phyloP scores from a whole-genome alignment of 1,140 invertebrate genomes.

The Macrotrachela quadricornifera region DNA sequence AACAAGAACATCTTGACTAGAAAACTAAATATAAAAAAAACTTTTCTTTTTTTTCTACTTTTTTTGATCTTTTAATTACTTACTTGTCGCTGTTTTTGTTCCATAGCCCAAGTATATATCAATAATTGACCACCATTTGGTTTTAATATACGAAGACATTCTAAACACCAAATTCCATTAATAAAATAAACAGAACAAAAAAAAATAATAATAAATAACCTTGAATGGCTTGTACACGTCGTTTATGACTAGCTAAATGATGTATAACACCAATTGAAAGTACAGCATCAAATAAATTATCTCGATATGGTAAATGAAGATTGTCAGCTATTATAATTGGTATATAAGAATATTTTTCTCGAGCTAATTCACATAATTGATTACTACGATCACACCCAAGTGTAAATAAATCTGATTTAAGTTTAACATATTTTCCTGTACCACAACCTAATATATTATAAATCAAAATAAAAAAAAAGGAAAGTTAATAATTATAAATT shows the following conservation, averaged over 20 bases:
- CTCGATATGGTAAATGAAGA: slow-evolving; percentile 32
- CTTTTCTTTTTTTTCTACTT: not conserved
- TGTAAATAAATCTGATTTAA: slow-evolving; percentile 61
- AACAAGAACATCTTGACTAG: slow-evolving; percentile 72
- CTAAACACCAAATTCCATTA: slow-evolving; percentile 19
- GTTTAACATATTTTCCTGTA: slow-evolving; percentile 67
- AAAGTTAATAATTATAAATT: no score
- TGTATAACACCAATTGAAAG: slow-evolving; percentile 81
- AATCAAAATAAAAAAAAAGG: not conserved
- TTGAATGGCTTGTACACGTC: slow-evolving; percentile 55
- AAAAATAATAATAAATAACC: no score
- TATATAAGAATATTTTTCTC: slow-evolving; percentile 39
- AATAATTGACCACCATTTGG: slow-evolving; percentile 65
- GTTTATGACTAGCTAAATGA: slow-evolving; percentile 71
- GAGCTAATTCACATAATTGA: slow-evolving; percentile 50
- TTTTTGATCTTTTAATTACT: slow-evolving; percentile 10
- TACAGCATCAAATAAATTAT: slow-evolving; percentile 76
- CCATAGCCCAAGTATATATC: slow-evolving; percentile 87
- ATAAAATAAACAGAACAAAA: no score
- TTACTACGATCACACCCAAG: slow-evolving; percentile 65
- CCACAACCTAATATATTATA: slow-evolving; percentile 49
- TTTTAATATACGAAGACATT: slow-evolving; percentile 60
- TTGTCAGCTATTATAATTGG: slow-evolving; percentile 1
- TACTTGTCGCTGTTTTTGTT: slow-evolving; percentile 63
- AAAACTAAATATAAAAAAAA: slow-evolving; percentile 40